A percentile compares a stretch with the other conserved stretches of the same genome.
Evolutionary conservation across 2,113 vertebrate species (phyloP).

Genomic region (Gallinago media): DNA sequence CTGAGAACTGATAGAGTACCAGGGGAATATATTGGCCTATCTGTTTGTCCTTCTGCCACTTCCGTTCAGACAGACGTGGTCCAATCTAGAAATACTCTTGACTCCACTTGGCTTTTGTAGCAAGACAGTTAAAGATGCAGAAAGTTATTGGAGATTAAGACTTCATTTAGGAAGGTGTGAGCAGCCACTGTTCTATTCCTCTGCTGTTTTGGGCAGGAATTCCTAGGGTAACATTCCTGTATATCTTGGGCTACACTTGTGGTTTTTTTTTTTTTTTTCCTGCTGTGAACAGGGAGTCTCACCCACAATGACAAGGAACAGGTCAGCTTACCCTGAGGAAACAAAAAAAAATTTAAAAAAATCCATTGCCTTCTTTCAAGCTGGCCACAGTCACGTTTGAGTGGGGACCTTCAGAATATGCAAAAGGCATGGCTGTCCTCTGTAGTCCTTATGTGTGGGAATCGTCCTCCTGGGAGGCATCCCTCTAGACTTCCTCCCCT

Average conservation of each 20-base stretch:
- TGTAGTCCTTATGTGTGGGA: not conserved
- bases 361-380: not conserved
- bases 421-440: not conserved
- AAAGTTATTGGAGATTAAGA: not conserved
- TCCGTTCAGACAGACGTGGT: not conserved
- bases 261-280: not conserved
- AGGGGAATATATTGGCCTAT: not conserved
- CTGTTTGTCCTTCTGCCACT: not conserved
- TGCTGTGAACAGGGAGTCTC: not conserved
- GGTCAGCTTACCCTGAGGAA: not conserved
- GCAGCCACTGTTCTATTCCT: not conserved
- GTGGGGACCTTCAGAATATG: not conserved
- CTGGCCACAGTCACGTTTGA: not conserved
- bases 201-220: not conserved
- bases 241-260: not conserved
- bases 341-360: not conserved
- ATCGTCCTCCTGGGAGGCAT: not conserved
- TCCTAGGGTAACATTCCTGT: not conserved
- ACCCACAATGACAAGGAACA: not conserved
- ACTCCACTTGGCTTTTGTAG: not conserved
- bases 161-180: not conserved
- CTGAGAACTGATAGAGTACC: not conserved
- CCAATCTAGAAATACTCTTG: not conserved
- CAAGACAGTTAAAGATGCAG: not conserved
- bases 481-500: not conserved